phyloP scores from a whole-genome alignment of 2,797 vertebrate genomes.

The Thunnus albacares region DNA sequence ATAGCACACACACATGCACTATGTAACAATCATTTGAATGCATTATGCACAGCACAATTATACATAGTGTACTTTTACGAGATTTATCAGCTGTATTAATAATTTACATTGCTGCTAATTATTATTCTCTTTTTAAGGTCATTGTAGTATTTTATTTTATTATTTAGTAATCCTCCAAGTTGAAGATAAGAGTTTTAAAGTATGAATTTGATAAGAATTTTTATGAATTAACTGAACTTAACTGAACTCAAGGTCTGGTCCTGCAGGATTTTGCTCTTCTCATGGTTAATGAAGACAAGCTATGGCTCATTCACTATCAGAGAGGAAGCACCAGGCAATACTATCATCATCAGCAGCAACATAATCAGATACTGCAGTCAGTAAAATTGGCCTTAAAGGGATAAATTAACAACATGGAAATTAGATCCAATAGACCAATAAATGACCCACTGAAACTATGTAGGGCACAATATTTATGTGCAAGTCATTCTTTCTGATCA shows the following conservation, averaged over 20 bases:
- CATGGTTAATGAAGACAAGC: slow-evolving; percentile 9
- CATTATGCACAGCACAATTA: background rate
- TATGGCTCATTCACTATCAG: slow-evolving; percentile 9
- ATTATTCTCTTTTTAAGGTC: background rate
- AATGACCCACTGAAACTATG: slow-evolving; percentile 3
- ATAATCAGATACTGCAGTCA: slow-evolving; percentile 11
- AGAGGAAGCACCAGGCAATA: background rate
- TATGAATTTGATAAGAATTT: background rate
- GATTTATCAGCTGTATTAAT: background rate
- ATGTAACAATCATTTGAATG: background rate
- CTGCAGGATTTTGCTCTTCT: slow-evolving; percentile 24
- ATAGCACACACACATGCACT: background rate
- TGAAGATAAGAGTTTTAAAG: background rate
- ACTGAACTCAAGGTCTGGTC: slow-evolving; percentile 24
- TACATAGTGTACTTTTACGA: background rate
- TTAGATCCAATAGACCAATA: background rate
- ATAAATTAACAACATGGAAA: slow-evolving; percentile 18
- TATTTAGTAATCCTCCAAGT: background rate
- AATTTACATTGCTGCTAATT: background rate
- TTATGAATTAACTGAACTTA: slow-evolving; percentile 2
- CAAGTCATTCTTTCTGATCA: background rate
- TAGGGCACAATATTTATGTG: background rate
- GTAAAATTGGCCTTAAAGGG: background rate
- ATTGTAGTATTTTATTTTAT: background rate
- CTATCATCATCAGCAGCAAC: background rate